Percentiles rank a stretch among this genome's conserved stretches.
These are phyloP conservation scores for Oreotrochilus melanogaster DNA, from an alignment of 2,113 vertebrate genomes.

Conservation along the genomic window DNA sequence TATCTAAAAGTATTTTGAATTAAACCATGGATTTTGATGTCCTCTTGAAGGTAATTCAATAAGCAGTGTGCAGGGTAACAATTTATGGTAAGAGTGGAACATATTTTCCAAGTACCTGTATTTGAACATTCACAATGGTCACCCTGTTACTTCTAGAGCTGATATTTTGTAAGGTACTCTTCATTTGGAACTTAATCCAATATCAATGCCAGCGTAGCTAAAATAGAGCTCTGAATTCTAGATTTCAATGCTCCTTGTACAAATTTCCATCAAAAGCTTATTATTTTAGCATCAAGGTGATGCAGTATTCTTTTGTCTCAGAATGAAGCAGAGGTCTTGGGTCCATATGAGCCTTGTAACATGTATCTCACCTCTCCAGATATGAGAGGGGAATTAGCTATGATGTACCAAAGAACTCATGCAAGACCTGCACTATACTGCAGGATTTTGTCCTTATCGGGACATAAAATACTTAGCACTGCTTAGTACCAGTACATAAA, in stretches of 20 bases:
- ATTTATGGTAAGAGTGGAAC: not conserved
- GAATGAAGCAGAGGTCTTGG: not conserved
- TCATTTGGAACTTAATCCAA: not conserved
- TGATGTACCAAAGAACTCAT: not conserved
- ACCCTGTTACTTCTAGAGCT: not conserved
- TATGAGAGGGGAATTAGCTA: not conserved
- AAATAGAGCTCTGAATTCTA: not conserved
- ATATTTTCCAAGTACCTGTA: not conserved
- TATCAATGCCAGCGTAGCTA: not conserved
- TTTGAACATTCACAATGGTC: not conserved
- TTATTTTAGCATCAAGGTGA: not conserved
- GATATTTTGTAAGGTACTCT: not conserved
- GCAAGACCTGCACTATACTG: not conserved
- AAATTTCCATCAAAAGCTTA: not conserved
- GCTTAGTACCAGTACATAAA: not conserved
- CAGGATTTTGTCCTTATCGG: not conserved
- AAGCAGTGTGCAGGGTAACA: not conserved
- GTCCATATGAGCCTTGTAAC: not conserved
- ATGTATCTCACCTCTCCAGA: not conserved
- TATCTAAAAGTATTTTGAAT: not conserved
- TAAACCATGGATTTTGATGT: not conserved
- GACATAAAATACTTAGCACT: not conserved
- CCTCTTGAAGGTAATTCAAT: not conserved
- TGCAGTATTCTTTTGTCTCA: not conserved
- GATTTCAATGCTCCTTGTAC: not conserved